Evolutionary conservation across 64 coral and sea anemone species (phyloP).

Genomic region (Actinia tenebrosa): DNA sequence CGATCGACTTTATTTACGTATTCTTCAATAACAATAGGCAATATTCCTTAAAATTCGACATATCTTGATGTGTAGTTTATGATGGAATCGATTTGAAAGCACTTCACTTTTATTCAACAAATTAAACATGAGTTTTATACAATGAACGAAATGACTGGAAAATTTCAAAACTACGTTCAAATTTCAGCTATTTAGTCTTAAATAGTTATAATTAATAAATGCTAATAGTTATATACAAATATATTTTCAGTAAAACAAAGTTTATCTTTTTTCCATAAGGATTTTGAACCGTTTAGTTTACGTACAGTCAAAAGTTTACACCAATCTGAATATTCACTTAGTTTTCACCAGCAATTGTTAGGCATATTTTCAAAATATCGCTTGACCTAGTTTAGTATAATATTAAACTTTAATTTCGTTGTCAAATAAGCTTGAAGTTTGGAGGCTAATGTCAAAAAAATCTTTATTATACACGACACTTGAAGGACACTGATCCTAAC

Average conservation of each 20-base stretch:
- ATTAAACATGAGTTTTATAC: too few relatives aligned
- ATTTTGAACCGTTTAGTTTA: too few relatives aligned
- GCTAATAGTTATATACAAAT: too few relatives aligned
- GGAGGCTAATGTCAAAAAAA: background rate
- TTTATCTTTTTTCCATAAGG: background rate
- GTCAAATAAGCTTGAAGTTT: background rate
- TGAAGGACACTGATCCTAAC: background rate
- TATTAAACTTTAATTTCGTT: background rate
- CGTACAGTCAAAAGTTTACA: too few relatives aligned
- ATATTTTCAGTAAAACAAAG: too few relatives aligned
- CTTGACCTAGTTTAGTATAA: background rate
- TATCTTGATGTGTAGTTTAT: background rate
- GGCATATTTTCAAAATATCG: background rate
- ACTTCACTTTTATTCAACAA: background rate
- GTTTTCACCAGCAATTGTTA: too few relatives aligned
- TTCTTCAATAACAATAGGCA: background rate
- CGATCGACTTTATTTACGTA: conserved; percentile 4
- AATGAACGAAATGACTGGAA: too few relatives aligned
- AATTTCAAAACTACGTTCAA: too few relatives aligned
- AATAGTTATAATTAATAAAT: too few relatives aligned
- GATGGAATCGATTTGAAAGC: background rate
- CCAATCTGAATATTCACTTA: too few relatives aligned
- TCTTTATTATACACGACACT: background rate
- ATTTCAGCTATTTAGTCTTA: too few relatives aligned
- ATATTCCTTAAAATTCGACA: background rate